Evolutionary conservation across 1,140 invertebrate species (phyloP), one percentile per base, ranked within the genome.

Genomic region (Pectinophora gossypiella): DNA sequence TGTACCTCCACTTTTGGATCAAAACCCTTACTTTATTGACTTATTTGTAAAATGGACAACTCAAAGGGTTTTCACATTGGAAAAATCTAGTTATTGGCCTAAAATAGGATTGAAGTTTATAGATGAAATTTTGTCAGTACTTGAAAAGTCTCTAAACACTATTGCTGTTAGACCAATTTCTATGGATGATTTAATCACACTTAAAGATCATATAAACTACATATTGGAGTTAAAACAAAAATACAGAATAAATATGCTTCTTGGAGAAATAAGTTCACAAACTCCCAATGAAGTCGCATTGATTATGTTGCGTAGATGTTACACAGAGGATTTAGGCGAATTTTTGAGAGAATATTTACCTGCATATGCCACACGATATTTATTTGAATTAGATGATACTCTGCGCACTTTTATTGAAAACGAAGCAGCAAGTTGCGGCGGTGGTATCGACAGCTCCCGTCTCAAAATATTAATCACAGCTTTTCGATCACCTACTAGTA

Each of bases 31-130:
- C 59, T 72, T 72, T 56, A 74, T 85, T 56, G 84, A 87, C 59
- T 51, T 81, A 57, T 78, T 87, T 76, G 76, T 84, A 16, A 75
- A 75, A 53, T 87, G 84, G 84, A 71, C 78, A 7, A 78, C 70
- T 48, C 71, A 81, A 47, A 78, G 84, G 56, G 70, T 87, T 46
- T 84, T 87, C 60, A 50, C 59, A 32, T 62, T 87, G 19, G 81
- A 87, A 56, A 72, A 84, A 50, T 87, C 84, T 38, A 32, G 64
- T 45, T 87, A 83, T 63, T 87, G 84, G 84, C 84, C 84, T 20
- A 85, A 87, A 66, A 82, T 87, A 53, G 81, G 76, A 32, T 50
- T 84, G 27, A 87, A 82, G 65, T 83, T 85, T 61, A 75, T 85
- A 56, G 69, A 77, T 52, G 70, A 78, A 50, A 72, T 87, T 19